Evolutionary conservation across 2,888 invertebrate species (phyloP).

Genomic region (Sphecodes monilicornis): DNA sequence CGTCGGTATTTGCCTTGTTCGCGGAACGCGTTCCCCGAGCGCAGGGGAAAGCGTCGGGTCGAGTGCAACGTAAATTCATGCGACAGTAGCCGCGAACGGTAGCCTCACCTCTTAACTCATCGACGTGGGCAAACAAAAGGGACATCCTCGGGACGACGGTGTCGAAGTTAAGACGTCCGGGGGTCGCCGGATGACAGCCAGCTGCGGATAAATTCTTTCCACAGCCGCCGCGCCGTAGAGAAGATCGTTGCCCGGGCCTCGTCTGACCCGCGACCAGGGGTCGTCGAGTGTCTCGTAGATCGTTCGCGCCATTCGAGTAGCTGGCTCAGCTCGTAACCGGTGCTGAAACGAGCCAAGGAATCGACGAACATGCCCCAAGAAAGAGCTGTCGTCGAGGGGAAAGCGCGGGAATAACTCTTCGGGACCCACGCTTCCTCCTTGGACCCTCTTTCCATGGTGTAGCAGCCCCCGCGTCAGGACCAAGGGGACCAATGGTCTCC

Average conservation of each 20-base stretch:
- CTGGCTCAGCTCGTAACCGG: conserved; percentile 56
- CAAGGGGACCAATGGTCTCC: conserved; percentile 42
- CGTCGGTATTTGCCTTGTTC: conserved; percentile 26
- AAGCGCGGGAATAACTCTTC: conserved; percentile 71
- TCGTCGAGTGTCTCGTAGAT: conserved; percentile 62
- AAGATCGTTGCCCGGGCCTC: conserved; percentile 1
- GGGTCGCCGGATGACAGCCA: conserved; percentile 72
- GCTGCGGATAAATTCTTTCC: conserved; percentile 74
- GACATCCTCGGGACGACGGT: conserved; percentile 55
- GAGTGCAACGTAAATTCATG: conserved; percentile 61
- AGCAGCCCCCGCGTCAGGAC: conserved; percentile 46
- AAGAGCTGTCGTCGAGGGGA: conserved; percentile 63
- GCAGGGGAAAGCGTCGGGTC: conserved; percentile 26
- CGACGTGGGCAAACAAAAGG: conserved; percentile 49
- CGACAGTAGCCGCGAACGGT: conserved; percentile 59
- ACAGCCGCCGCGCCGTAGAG: conserved; percentile 22
- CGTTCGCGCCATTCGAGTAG: conserved; percentile 16
- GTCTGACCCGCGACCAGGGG: conserved; percentile 54
- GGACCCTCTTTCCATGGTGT: conserved; percentile 1
- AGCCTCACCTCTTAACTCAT: conserved; percentile 51
- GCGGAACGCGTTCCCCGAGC: conserved; percentile 40
- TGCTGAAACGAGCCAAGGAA: conserved; percentile 40
- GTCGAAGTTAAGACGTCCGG: conserved; percentile 73
- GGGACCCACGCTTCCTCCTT: conserved; percentile 3
- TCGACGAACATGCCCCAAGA: conserved; percentile 48